phyloP scores from a whole-genome alignment of 2,888 invertebrate genomes.

The Ariolimax columbianus region DNA sequence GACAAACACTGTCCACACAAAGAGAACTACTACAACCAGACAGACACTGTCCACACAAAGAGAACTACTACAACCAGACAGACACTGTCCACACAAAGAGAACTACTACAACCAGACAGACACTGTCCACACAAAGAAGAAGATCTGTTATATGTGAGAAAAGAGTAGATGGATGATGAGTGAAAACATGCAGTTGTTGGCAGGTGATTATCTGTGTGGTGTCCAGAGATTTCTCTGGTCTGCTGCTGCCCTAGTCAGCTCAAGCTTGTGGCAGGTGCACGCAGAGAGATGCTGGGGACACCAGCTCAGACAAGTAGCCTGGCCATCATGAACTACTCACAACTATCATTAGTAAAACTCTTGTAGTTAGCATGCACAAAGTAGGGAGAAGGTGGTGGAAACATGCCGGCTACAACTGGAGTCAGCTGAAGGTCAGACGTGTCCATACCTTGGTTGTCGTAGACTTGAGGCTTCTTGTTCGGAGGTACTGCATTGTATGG shows the following conservation, averaged over 20 bases:
- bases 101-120: background rate
- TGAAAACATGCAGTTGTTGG: slow-evolving; percentile 4
- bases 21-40: too few species aligned
- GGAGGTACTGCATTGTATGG: slow-evolving; percentile 43
- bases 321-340: slow-evolving; percentile 37
- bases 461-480: slow-evolving; percentile 55
- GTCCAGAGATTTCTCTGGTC: background rate
- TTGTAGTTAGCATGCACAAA: slow-evolving; percentile 19
- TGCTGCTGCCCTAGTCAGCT: background rate
- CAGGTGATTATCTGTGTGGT: background rate
- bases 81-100: too few species aligned
- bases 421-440: slow-evolving; percentile 38
- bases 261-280: background rate
- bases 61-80: too few species aligned
- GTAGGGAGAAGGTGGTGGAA: slow-evolving; percentile 21
- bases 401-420: background rate
- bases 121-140: background rate
- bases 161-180: background rate
- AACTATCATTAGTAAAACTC: slow-evolving; percentile 48
- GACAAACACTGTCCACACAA: too few species aligned
- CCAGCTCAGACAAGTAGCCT: background rate
- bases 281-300: background rate
- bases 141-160: background rate
- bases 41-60: too few species aligned
- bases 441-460: slow-evolving; percentile 68